A percentile compares a stretch with the other conserved stretches of the same genome.
phyloP scores from a whole-genome alignment of 2,797 vertebrate genomes.

The Capromys pilorides region DNA sequence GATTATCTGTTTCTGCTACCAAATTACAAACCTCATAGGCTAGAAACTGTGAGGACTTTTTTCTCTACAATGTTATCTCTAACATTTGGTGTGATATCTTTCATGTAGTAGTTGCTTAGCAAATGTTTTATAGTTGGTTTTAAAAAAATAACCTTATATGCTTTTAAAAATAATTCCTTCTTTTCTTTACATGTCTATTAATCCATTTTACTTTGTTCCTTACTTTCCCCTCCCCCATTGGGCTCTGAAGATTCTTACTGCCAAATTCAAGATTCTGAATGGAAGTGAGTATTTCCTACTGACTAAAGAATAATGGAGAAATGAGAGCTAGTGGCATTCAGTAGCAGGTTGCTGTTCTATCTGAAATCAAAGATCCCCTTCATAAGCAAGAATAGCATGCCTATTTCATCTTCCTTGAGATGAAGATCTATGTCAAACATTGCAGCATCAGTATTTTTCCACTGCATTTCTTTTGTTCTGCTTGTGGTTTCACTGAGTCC shows the following conservation, averaged over 20 bases:
- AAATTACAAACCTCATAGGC: background rate
- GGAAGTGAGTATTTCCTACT: background rate
- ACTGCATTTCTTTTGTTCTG: constrained; percentile 55
- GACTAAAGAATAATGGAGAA: background rate
- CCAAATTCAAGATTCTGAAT: background rate
- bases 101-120: background rate
- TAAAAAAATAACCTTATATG: background rate
- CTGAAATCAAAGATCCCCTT: constrained; percentile 1
- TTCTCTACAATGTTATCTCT: background rate
- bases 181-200: background rate
- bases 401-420: constrained; percentile 38
- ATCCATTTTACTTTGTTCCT: background rate
- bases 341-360: background rate
- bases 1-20: background rate
- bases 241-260: background rate
- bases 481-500: constrained; percentile 68
- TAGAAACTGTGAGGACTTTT: background rate
- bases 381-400: background rate
- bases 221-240: background rate
- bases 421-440: constrained; percentile 36
- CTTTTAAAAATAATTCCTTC: background rate
- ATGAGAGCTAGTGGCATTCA: background rate
- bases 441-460: constrained; percentile 14
- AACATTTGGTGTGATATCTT: background rate
- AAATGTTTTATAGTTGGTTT: background rate